Conservation (phyloP, 2,113 vertebrate species). For the rat (Rattus norvegicus) region GRCr8 NC_086022.1:161326501-161327000, state of each 20-base stretch:
- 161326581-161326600: neutral
- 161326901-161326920: neutral
- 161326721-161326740: neutral
- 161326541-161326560: neutral
- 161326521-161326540: neutral
- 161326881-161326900: slow-evolving; percentile 3
- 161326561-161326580: neutral
- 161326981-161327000: neutral
- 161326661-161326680: neutral
- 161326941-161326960: neutral
- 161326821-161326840: neutral
- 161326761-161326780: neutral
- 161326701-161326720: neutral
- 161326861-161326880: neutral
- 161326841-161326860: neutral
- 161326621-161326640: neutral
- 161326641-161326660: neutral
- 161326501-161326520: too few species aligned
- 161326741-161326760: neutral
- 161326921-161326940: neutral
- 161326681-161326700: neutral
- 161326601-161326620: neutral
- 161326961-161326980: neutral
- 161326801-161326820: neutral
- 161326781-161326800: neutral